Evolutionary conservation across 2,888 invertebrate genomes (phyloP).

Genomic region (Eupithecia insigniata): DNA sequence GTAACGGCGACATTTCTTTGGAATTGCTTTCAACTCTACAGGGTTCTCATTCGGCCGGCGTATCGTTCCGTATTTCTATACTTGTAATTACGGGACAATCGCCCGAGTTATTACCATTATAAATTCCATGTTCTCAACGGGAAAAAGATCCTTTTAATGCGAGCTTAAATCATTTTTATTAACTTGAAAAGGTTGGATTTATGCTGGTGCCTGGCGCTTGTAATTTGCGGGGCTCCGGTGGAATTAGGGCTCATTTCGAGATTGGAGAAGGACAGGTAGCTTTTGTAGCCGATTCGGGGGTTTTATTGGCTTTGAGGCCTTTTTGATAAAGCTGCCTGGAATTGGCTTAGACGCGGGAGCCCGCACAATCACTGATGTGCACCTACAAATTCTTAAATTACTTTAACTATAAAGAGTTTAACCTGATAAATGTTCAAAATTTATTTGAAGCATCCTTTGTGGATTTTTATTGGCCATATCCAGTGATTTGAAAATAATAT

Average conservation of each 20-base stretch:
- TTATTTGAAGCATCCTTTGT: not conserved
- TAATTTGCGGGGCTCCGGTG: slow-evolving; percentile 65
- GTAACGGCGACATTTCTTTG: slow-evolving; percentile 46
- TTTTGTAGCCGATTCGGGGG: slow-evolving; percentile 21
- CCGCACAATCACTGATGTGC: not conserved
- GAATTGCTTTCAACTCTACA: slow-evolving; percentile 44
- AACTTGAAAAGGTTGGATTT: slow-evolving; percentile 80
- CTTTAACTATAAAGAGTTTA: not conserved
- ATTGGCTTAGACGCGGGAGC: not conserved
- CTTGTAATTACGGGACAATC: slow-evolving; percentile 68
- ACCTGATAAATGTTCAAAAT: not conserved
- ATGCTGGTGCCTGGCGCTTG: slow-evolving; percentile 67
- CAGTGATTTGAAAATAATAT: too few species aligned
- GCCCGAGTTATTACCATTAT: slow-evolving; percentile 71
- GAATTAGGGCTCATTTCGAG: slow-evolving; percentile 55
- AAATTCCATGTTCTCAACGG: slow-evolving; percentile 71
- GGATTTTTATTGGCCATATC: not conserved
- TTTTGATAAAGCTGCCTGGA: slow-evolving; percentile 7
- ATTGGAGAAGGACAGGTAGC: slow-evolving; percentile 36
- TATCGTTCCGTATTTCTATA: slow-evolving; percentile 39
- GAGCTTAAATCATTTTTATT: slow-evolving; percentile 82
- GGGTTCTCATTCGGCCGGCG: slow-evolving; percentile 30
- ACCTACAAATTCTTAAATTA: not conserved
- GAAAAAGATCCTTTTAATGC: slow-evolving; percentile 77
- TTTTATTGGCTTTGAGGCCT: slow-evolving; percentile 18